phyloP scores from a whole-genome alignment of 2,113 vertebrate species.

The Chascanopsetta lugubris region DNA sequence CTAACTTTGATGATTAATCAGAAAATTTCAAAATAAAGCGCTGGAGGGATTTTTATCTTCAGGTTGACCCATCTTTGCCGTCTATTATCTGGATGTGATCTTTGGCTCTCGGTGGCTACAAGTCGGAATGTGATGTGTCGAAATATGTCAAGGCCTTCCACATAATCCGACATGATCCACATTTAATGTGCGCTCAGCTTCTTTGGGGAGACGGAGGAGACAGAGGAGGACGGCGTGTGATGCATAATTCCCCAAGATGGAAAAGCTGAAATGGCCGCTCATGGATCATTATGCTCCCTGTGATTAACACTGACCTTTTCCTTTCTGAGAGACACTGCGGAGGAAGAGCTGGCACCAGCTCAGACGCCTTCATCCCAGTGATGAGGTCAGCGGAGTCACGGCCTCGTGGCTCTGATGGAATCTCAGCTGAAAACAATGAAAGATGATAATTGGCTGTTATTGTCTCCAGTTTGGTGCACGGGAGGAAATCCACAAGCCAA shows the following conservation, averaged over 20 bases:
- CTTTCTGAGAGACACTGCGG: conserved; percentile 10
- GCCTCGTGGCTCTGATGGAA: conserved; percentile 32
- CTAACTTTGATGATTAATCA: conserved; percentile 32
- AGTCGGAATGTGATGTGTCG: conserved; percentile 12
- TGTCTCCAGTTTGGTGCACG: conserved; percentile 10
- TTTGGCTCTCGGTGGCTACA: conserved; percentile 12
- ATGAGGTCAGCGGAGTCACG: conserved; percentile 22
- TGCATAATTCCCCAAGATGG: conserved; percentile 39
- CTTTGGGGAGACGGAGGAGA: conserved; percentile 20
- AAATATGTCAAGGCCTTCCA: conserved; percentile 22
- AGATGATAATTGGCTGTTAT: conserved; percentile 30
- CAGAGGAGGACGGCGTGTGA: conserved; percentile 15
- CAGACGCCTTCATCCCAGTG: conserved; percentile 6
- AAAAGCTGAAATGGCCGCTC: conserved; percentile 27
- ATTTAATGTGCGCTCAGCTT: conserved; percentile 36
- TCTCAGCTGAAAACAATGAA: conserved; percentile 20
- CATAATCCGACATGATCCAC: conserved; percentile 54
- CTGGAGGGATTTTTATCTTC: conserved; percentile 4
- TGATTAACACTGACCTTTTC: conserved; percentile 57
- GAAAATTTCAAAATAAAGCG: conserved; percentile 6
- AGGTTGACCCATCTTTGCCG: neutral
- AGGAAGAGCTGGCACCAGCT: conserved; percentile 7
- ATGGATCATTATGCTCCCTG: conserved; percentile 27
- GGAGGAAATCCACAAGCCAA: conserved; percentile 16
- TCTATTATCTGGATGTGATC: conserved; percentile 13